These are phyloP conservation scores for Lordiphosa clarofinis DNA, from an alignment of 1,140 invertebrate species.

Conservation along the genomic window DNA sequence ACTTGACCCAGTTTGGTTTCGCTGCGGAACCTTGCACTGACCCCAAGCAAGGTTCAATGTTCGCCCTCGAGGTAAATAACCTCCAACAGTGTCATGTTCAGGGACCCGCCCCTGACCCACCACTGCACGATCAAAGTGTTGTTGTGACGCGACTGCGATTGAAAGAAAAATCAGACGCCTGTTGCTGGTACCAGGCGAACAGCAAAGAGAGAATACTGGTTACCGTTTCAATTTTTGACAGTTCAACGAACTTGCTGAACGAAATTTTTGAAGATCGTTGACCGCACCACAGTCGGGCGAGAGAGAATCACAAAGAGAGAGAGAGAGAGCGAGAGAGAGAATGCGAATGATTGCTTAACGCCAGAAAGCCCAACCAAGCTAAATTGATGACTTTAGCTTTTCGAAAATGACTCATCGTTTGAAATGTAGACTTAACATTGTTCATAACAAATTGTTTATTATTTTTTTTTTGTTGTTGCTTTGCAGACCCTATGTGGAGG, in stretches of 20 bases:
- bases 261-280: conserved; percentile 59
- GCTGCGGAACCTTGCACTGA: conserved; percentile 26
- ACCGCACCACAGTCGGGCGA: conserved; percentile 14
- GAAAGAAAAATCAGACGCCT: conserved; percentile 71
- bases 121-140: conserved; percentile 11
- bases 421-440: neutral
- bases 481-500: conserved; percentile 1
- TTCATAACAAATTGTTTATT: neutral
- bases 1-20: conserved; percentile 49
- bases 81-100: conserved; percentile 65
- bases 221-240: conserved; percentile 41
- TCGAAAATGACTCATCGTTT: no score
- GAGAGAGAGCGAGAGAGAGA: neutral
- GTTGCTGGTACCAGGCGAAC: conserved; percentile 47
- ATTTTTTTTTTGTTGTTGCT: neutral
- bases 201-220: conserved; percentile 10
- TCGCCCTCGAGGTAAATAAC: conserved; percentile 38
- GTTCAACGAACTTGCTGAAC: conserved; percentile 42
- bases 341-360: neutral
- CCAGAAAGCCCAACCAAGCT: conserved; percentile 2
- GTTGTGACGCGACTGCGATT: conserved; percentile 27
- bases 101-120: conserved; percentile 62
- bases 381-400: conserved; percentile 19
- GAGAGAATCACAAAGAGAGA: neutral
- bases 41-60: conserved; percentile 55